phyloP scores from a whole-genome alignment of 1,140 invertebrate species.

The Neuroterus valhalla region DNA sequence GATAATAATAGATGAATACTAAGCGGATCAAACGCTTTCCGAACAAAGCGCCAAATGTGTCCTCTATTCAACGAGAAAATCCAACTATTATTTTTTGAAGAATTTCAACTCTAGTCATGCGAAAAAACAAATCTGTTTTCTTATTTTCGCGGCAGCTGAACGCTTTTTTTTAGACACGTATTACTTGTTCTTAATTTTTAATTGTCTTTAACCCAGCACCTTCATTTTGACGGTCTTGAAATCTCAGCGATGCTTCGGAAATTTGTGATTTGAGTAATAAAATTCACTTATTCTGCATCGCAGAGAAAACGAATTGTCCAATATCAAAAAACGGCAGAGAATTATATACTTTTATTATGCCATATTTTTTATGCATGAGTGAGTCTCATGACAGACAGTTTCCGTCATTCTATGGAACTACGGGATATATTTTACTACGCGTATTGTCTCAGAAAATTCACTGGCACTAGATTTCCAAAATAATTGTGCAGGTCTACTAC shows the following conservation, averaged over 20 bases:
- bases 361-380: neutral
- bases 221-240: neutral
- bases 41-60: neutral
- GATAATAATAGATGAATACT: conserved; percentile 1
- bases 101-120: conserved; percentile 8
- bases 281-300: no score
- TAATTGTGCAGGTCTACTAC: conserved; percentile 10
- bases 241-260: neutral
- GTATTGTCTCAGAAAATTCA: conserved; percentile 2
- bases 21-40: neutral
- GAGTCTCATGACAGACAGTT: conserved; percentile 10
- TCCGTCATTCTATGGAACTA: conserved; percentile 11
- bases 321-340: neutral
- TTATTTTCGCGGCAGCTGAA: neutral
- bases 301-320: neutral
- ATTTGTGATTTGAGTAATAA: no score
- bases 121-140: neutral
- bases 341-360: neutral
- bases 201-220: conserved; percentile 2
- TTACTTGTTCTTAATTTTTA: neutral
- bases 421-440: conserved; percentile 1
- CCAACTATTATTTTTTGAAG: neutral
- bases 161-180: neutral
- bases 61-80: neutral
- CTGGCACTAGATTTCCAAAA: conserved; percentile 5